Evolutionary conservation across 1,140 invertebrate species (phyloP).

Genomic region (Orius insidiosus): DNA sequence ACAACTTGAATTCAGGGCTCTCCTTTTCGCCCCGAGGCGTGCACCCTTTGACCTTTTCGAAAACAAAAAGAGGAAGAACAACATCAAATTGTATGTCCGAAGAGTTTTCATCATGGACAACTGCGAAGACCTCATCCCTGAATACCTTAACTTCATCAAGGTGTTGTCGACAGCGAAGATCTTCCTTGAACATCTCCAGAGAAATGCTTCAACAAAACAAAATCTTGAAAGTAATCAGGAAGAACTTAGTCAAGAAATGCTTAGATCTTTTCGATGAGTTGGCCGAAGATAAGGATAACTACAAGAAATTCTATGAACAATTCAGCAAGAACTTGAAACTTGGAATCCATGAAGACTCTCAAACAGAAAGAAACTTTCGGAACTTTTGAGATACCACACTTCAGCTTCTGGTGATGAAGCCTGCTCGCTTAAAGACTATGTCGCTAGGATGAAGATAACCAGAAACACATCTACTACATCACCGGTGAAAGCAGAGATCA

Average conservation of each 20-base stretch:
- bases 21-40: conserved; percentile 85
- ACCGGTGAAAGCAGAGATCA: conserved; percentile 90
- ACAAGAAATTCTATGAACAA: conserved; percentile 98
- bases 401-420: conserved; percentile 86
- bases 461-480: conserved; percentile 97
- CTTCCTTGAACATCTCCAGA: conserved; percentile 95
- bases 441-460: conserved; percentile 92
- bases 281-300: conserved; percentile 89
- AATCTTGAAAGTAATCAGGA: conserved; percentile 93
- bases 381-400: conserved; percentile 82
- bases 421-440: conserved; percentile 88
- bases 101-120: conserved; percentile 99
- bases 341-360: conserved; percentile 93
- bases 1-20: conserved; percentile 89
- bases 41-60: conserved; percentile 97
- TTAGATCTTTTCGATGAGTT: conserved; percentile 92
- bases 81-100: conserved; percentile 94
- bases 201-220: conserved; percentile 99
- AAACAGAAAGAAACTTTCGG: conserved; percentile 87
- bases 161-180: conserved; percentile 96
- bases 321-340: conserved; percentile 96
- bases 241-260: conserved; percentile 97
- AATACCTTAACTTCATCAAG: conserved; percentile 94
- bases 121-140: conserved; percentile 94
- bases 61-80: conserved; percentile 95